A percentile compares a stretch with the other conserved stretches of the same genome.
phyloP scores from a whole-genome alignment of 2,113 vertebrate genomes.

The Anoplopoma fimbria region DNA sequence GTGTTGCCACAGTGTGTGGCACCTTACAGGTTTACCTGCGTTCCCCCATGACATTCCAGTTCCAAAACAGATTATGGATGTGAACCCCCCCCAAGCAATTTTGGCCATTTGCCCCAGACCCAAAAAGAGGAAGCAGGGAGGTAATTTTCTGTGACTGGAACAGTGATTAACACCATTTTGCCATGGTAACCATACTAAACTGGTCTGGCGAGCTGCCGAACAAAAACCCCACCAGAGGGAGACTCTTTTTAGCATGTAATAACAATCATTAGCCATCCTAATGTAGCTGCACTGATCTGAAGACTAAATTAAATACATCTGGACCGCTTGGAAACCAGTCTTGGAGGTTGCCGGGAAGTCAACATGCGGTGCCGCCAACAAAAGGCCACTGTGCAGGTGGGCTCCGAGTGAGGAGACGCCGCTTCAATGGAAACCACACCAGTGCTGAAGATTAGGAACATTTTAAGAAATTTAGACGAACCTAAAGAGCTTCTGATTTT shows the following conservation, averaged over 20 bases:
- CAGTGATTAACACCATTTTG: slow-evolving; percentile 65
- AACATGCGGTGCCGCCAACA: slow-evolving; percentile 48
- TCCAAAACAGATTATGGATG: slow-evolving; percentile 43
- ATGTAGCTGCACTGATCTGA: slow-evolving; percentile 58
- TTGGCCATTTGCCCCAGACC: slow-evolving; percentile 48
- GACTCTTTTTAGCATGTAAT: slow-evolving; percentile 68
- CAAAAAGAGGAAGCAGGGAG: slow-evolving; percentile 60
- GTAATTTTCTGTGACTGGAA: slow-evolving; percentile 65
- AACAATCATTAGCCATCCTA: slow-evolving; percentile 68
- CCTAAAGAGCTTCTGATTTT: not conserved
- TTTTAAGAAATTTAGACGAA: slow-evolving; percentile 27
- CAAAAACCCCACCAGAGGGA: slow-evolving; percentile 52
- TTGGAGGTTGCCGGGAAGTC: slow-evolving; percentile 45
- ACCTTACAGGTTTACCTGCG: slow-evolving; percentile 30
- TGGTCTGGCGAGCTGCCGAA: slow-evolving; percentile 60
- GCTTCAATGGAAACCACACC: slow-evolving; percentile 47
- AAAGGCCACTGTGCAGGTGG: slow-evolving; percentile 53
- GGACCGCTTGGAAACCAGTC: slow-evolving; percentile 48
- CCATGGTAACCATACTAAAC: slow-evolving; percentile 73
- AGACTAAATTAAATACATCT: slow-evolving; percentile 66
- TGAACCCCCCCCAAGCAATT: slow-evolving; percentile 14
- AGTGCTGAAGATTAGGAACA: not conserved
- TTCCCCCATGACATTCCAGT: slow-evolving; percentile 18
- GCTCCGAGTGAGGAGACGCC: slow-evolving; percentile 9
- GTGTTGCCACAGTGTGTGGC: not conserved